phyloP scores from a whole-genome alignment of 2,113 vertebrate genomes.

The Hucho hucho region DNA sequence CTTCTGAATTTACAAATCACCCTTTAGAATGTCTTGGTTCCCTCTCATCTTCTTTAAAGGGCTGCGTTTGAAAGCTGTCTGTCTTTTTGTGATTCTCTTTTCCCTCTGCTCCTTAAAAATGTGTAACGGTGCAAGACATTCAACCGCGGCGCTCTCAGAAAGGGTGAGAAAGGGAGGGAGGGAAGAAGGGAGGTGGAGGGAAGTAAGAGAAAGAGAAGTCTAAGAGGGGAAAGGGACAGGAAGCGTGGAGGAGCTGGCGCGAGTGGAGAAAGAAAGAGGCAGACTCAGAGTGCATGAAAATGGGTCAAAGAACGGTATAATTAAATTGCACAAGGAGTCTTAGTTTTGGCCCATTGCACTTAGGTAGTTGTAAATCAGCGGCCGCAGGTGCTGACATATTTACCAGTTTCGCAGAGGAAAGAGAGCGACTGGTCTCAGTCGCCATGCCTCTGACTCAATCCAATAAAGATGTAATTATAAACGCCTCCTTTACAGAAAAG shows the following conservation, averaged over 20 bases:
- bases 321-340: conserved; percentile 3
- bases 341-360: background rate
- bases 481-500: background rate
- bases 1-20: background rate
- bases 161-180: background rate
- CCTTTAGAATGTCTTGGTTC: background rate
- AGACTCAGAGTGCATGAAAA: no score
- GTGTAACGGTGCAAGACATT: conserved; percentile 46
- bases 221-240: background rate
- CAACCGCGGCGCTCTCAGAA: background rate
- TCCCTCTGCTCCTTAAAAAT: conserved; percentile 12
- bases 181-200: conserved; percentile 3
- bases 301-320: background rate
- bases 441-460: background rate
- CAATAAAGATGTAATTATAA: background rate
- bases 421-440: conserved; percentile 2
- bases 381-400: conserved; percentile 7
- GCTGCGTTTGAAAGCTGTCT: background rate
- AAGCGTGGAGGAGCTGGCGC: no score
- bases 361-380: conserved; percentile 12
- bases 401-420: conserved; percentile 25
- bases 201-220: conserved; percentile 10
- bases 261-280: no score
- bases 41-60: background rate
- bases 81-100: background rate